Conservation (phyloP, 2,888 invertebrate species). For the Amphipoea lucens region DNA sequence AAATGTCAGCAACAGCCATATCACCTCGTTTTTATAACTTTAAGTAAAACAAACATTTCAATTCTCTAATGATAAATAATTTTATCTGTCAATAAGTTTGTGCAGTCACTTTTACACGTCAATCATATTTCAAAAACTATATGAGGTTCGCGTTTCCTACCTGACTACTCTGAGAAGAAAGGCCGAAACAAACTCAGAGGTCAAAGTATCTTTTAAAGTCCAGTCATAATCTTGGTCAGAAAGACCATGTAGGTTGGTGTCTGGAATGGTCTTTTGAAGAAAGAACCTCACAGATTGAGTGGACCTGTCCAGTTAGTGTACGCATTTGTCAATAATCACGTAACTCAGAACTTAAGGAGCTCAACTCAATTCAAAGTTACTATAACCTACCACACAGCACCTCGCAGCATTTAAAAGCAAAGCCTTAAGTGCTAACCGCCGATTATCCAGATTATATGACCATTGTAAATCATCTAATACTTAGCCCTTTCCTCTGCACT, state of each 20-base stretch:
- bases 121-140: too few species aligned
- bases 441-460: slow-evolving; percentile 87
- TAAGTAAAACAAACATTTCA: not conserved
- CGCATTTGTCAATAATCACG: not conserved
- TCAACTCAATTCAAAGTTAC: not conserved
- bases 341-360: not conserved
- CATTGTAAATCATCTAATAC: slow-evolving; percentile 86
- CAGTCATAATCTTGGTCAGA: not conserved
- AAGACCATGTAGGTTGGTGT: not conserved
- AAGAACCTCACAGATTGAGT: too few species aligned
- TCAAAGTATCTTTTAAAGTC: too few species aligned
- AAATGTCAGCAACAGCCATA: not conserved
- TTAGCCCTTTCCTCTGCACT: slow-evolving; percentile 79
- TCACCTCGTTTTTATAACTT: not conserved
- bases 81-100: too few species aligned
- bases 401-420: slow-evolving; percentile 72
- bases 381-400: slow-evolving; percentile 56
- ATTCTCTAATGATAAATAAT: not conserved
- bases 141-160: too few species aligned
- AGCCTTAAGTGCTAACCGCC: slow-evolving; percentile 82
- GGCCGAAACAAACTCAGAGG: too few species aligned
- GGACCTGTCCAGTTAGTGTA: too few species aligned
- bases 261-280: not conserved
- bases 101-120: too few species aligned
- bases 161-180: too few species aligned